Evolutionary conservation across 2,888 invertebrate genomes (phyloP), one percentile per base, ranked within the genome.

Genomic region (Eurois occulta): DNA sequence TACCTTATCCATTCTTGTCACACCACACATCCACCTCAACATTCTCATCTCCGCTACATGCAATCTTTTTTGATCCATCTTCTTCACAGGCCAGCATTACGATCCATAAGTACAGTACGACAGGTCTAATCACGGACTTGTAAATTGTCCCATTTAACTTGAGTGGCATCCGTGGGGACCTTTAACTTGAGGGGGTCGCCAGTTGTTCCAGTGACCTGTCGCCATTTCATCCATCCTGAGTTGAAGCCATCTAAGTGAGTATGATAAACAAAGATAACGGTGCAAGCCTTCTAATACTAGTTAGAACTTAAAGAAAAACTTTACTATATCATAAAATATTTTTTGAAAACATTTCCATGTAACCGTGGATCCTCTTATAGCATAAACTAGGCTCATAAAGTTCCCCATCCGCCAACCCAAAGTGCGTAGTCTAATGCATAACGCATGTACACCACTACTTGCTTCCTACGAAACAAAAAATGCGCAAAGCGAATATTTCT

Each of bases 401-500:
- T 73, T 72, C 67, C 43, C 43, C 67, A 72, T 46, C 46, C 66
- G 18, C 69, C 55, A 69, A 38, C 76, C 67, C n/a, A 62, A 65
- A 77, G 66, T 71, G 72, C 71, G 77, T 69, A 77, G 65, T 55
- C 79, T 88, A 87, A 87, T 87, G 87, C 84, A 83, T 83, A 77
- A 86, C 77, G 71, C 87, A 79, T 88, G 83, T 85, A 76, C 75
- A 67, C 60, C 28, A 72, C 69, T 64, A 70, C 64, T 76, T 66
- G 66, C 46, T 77, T 69, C 46, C 46, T n/a, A 73, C 67, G 72
- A 83, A 80, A 86, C 77, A 83, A 85, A 83, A 78, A 86, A 52
- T 66, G 58, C 35, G 80, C 77, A 86, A 71, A 69, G 65, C 77
- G 77, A 85, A 88, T 84, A 84, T 86, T 86, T 85, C 86, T 85